Percentiles rank a stretch among this genome's conserved stretches.
Conservation (phyloP, 2,113 vertebrate genomes). For the Tupaia chinensis region DNA sequence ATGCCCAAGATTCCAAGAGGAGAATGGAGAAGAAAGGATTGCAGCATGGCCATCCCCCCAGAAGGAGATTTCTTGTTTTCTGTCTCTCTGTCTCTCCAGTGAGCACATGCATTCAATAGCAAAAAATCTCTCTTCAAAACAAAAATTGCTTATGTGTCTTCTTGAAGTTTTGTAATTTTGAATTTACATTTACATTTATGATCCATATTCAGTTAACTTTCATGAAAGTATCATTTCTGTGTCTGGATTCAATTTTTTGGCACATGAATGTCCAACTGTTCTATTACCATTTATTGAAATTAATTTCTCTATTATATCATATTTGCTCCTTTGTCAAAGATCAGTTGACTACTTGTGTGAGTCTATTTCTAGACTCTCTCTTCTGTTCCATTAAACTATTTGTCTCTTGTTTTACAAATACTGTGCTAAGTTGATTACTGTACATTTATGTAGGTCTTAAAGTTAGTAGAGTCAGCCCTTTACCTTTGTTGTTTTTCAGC, state of each 20-base stretch:
- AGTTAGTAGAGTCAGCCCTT: neutral
- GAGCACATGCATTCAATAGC: too few species aligned
- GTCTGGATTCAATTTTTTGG: neutral
- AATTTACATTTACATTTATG: neutral
- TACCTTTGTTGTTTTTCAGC: neutral
- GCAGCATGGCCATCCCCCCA: too few species aligned
- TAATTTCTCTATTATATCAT: neutral
- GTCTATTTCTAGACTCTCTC: neutral
- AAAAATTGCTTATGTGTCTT: neutral
- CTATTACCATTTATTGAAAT: neutral
- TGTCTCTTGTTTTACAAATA: neutral
- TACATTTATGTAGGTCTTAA: neutral
- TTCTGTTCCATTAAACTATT: neutral
- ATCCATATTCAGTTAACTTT: neutral
- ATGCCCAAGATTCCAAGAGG: too few species aligned
- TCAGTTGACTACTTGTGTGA: neutral
- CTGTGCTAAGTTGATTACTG: neutral
- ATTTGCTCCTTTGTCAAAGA: neutral
- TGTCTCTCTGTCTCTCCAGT: too few species aligned
- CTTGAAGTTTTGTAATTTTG: neutral
- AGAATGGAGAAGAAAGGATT: too few species aligned
- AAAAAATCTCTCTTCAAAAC: too few species aligned
- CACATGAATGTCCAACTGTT: neutral
- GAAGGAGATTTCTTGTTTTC: too few species aligned
- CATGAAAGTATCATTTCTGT: neutral